Conservation (phyloP, 2,888 invertebrate species). For the Xestia ashworthii region DNA sequence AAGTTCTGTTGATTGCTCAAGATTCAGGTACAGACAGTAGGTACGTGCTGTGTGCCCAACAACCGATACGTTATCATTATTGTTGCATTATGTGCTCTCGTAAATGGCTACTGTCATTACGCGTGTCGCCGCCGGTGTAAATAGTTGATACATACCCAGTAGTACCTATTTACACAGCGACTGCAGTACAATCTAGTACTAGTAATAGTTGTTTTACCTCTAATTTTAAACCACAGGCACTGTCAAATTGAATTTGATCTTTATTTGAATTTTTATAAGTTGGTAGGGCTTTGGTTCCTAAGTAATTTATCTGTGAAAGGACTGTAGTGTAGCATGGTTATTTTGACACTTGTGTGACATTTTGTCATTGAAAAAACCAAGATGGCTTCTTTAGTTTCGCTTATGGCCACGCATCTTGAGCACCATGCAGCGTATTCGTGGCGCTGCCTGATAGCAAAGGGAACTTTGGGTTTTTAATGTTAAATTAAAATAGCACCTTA, state of each 20-base stretch:
- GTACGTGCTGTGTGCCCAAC: neutral
- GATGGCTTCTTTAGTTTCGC: no score
- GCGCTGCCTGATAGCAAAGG: no score
- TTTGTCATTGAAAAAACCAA: neutral
- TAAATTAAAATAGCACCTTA: no score
- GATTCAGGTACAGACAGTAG: neutral
- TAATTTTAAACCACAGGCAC: neutral
- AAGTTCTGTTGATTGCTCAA: neutral
- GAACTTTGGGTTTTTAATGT: no score
- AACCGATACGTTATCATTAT: conserved; percentile 31
- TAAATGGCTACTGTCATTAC: conserved; percentile 22
- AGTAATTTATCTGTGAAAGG: neutral
- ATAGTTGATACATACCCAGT: neutral
- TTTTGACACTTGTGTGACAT: neutral
- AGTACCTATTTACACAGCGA: neutral
- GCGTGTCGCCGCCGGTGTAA: conserved; percentile 1
- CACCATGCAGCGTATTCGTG: no score
- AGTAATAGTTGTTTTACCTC: neutral
- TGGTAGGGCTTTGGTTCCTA: neutral
- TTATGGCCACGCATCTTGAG: no score
- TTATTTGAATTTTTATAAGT: neutral
- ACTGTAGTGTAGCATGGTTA: neutral
- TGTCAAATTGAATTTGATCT: neutral
- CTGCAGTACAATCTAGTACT: neutral
- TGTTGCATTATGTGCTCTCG: conserved; percentile 28